Conservation (phyloP, 1,140 invertebrate genomes). For the Zeugodacus cucurbitae region DNA sequence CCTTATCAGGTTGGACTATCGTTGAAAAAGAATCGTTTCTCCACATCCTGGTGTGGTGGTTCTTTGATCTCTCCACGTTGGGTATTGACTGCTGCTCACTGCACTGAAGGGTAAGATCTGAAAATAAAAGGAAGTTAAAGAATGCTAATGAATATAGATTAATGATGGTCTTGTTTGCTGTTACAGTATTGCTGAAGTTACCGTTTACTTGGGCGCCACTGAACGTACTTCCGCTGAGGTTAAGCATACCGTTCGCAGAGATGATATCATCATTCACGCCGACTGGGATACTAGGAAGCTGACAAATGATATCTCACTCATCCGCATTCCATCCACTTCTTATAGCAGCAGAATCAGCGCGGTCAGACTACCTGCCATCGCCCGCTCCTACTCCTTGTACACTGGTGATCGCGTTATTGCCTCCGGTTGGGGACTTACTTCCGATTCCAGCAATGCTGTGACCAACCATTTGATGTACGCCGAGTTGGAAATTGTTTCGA, state of each 20-base stretch:
- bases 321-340: slow-evolving; percentile 48
- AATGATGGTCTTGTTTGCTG: neutral
- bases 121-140: too few species aligned
- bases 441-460: slow-evolving; percentile 59
- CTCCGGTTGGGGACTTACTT: slow-evolving; percentile 59
- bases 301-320: slow-evolving; percentile 57
- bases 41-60: slow-evolving; percentile 67
- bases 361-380: slow-evolving; percentile 45
- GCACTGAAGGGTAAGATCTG: slow-evolving; percentile 63
- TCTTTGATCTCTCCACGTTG: slow-evolving; percentile 69
- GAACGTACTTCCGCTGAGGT: slow-evolving; percentile 50
- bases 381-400: slow-evolving; percentile 54
- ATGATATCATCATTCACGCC: slow-evolving; percentile 49
- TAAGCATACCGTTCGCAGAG: slow-evolving; percentile 41
- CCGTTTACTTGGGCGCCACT: slow-evolving; percentile 57
- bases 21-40: slow-evolving; percentile 49
- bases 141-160: too few species aligned
- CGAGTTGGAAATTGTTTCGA: slow-evolving; percentile 52
- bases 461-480: slow-evolving; percentile 53
- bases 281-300: slow-evolving; percentile 49
- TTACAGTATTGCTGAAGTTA: slow-evolving; percentile 44
- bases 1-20: slow-evolving; percentile 63
- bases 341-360: slow-evolving; percentile 43
- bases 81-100: slow-evolving; percentile 72
- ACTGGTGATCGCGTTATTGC: slow-evolving; percentile 47